Conservation (phyloP, 2,888 invertebrate species). For the Zootermopsis nevadensis region DNA sequence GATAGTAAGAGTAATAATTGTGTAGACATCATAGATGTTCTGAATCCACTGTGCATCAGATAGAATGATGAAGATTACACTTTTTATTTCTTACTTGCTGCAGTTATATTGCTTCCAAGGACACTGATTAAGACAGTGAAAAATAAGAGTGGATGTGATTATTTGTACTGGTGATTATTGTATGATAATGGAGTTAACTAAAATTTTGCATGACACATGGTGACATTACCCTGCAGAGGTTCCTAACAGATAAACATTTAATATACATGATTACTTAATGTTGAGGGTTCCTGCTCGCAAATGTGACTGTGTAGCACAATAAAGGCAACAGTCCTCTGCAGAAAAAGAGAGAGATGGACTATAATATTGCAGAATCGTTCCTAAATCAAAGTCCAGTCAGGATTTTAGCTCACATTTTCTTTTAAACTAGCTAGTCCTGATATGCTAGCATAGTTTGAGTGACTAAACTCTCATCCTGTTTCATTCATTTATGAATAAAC, state of each 20-base stretch:
- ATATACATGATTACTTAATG: neutral
- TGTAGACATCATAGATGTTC: neutral
- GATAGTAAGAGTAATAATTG: too few relatives aligned
- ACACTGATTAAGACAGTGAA: slow-evolving; percentile 30
- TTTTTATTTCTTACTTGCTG: neutral
- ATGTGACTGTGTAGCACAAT: neutral
- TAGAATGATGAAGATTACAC: neutral
- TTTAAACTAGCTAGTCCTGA: slow-evolving; percentile 30
- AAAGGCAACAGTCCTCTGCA: neutral
- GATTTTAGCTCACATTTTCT: slow-evolving; percentile 27
- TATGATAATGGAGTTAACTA: slow-evolving; percentile 33
- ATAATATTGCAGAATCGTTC: slow-evolving; percentile 31
- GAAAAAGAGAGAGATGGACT: slow-evolving; percentile 32
- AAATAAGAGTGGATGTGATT: slow-evolving; percentile 14
- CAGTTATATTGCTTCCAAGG: slow-evolving; percentile 46
- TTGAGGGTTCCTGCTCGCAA: neutral
- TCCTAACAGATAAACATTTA: slow-evolving; percentile 33
- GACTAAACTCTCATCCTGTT: neutral
- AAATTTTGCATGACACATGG: slow-evolving; percentile 43
- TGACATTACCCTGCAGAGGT: slow-evolving; percentile 49
- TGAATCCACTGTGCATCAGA: neutral
- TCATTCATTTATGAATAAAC: neutral
- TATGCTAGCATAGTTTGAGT: slow-evolving; percentile 19
- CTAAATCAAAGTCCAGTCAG: slow-evolving; percentile 33
- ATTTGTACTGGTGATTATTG: slow-evolving; percentile 48